These are phyloP conservation scores for Sciurus niger DNA, from an alignment of 2,113 vertebrate genomes.

Conservation along the genomic window DNA sequence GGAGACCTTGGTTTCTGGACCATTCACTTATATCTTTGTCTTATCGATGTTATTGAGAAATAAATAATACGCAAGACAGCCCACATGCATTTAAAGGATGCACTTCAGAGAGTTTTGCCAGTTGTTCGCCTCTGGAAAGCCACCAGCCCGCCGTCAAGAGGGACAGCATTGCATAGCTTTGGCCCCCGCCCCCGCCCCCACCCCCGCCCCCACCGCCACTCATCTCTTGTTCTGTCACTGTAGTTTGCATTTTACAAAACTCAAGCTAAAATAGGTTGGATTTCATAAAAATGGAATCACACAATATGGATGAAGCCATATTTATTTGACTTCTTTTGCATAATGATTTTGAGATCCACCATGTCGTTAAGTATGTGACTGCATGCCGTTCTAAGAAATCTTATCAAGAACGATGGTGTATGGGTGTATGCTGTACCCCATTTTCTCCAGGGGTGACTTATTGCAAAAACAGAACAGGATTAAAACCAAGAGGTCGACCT, in stretches of 20 bases:
- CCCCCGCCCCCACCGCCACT: background rate
- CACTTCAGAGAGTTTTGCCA: background rate
- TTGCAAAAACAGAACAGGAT: background rate
- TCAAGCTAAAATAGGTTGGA: background rate
- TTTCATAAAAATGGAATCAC: background rate
- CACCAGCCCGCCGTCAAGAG: background rate
- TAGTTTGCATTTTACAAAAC: background rate
- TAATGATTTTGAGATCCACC: background rate
- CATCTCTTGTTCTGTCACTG: background rate
- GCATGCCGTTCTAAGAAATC: background rate
- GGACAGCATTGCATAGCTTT: no score
- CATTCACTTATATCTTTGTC: background rate
- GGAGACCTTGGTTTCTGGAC: background rate
- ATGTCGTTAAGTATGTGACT: background rate
- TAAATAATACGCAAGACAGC: background rate
- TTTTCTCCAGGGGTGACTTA: background rate
- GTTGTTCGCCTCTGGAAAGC: background rate
- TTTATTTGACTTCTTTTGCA: background rate
- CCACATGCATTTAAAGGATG: background rate
- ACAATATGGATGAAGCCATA: background rate
- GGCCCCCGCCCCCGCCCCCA: background rate
- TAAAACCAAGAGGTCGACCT: background rate
- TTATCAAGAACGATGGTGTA: background rate
- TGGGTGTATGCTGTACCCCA: background rate
- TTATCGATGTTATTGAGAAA: conserved; percentile 1